These are phyloP conservation scores for Magallana gigas DNA, from an alignment of 1,140 invertebrate species.

Conservation along the genomic window DNA sequence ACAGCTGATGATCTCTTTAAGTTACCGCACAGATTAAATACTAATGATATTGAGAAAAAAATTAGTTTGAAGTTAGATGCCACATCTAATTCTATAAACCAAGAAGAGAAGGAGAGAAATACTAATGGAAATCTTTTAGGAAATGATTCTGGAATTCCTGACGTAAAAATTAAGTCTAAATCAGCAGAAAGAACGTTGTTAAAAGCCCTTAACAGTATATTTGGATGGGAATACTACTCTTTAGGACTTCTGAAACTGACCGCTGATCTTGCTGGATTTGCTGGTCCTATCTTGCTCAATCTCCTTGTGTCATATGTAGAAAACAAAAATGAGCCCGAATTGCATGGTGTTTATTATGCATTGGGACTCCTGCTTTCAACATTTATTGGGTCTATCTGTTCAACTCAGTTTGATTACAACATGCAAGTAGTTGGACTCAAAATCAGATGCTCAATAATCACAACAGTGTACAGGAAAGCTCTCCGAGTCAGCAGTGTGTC, in stretches of 20 bases:
- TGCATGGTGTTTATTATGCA: conserved; percentile 90
- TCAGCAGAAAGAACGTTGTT: conserved; percentile 81
- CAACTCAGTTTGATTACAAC: conserved; percentile 94
- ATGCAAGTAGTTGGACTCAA: conserved; percentile 92
- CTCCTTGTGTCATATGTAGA: conserved; percentile 90
- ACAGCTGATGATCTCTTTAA: conserved; percentile 91
- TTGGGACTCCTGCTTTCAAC: conserved; percentile 82
- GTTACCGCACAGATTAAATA: conserved; percentile 87
- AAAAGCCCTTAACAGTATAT: conserved; percentile 88
- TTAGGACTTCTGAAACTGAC: conserved; percentile 93
- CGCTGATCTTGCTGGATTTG: conserved; percentile 90
- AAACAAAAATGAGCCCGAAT: conserved; percentile 84
- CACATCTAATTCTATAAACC: not conserved
- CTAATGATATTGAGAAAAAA: conserved; percentile 82
- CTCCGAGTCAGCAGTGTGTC: conserved; percentile 72
- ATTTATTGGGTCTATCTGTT: conserved; percentile 86
- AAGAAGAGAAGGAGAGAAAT: not conserved
- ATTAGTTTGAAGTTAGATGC: conserved; percentile 68
- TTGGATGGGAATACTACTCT: conserved; percentile 92
- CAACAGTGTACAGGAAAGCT: conserved; percentile 92
- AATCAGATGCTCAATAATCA: conserved; percentile 90
- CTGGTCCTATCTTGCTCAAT: conserved; percentile 93
- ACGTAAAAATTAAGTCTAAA: conserved; percentile 46
- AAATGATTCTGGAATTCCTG: conserved; percentile 41
- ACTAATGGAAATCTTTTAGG: not conserved